phyloP scores from a whole-genome alignment of 2,888 invertebrate genomes.

The Alviniconcha strummeri region DNA sequence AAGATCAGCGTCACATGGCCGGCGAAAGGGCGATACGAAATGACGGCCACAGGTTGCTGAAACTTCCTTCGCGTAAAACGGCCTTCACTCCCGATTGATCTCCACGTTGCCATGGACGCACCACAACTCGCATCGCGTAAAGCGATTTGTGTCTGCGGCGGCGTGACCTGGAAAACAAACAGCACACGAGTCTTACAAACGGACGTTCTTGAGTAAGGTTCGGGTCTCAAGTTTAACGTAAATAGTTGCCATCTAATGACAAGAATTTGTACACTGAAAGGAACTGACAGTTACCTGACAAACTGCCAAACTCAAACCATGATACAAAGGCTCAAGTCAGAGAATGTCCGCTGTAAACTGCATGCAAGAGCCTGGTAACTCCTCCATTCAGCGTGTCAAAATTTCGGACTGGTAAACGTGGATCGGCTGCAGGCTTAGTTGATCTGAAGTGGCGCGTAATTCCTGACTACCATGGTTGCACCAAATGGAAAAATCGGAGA shows the following conservation, averaged over 20 bases:
- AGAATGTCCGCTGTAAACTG: too few relatives aligned
- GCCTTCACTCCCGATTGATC: conserved; percentile 40
- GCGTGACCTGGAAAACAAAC: neutral
- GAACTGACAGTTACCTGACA: too few relatives aligned
- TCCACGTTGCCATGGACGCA: conserved; percentile 42
- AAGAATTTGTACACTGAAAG: too few relatives aligned
- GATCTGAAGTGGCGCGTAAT: too few relatives aligned
- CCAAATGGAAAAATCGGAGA: neutral
- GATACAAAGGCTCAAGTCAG: too few relatives aligned
- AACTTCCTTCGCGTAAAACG: conserved; percentile 46
- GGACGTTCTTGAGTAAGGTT: neutral
- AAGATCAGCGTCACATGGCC: conserved; percentile 23
- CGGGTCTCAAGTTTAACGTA: neutral
- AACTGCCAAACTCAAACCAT: too few relatives aligned
- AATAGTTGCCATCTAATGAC: too few relatives aligned
- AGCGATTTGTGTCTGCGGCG: neutral
- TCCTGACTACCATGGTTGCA: neutral
- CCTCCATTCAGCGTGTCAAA: too few relatives aligned
- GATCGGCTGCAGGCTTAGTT: too few relatives aligned
- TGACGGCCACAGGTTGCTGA: conserved; percentile 45
- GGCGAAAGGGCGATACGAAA: conserved; percentile 37
- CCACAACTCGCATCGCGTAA: conserved; percentile 24
- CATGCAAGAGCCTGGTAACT: too few relatives aligned
- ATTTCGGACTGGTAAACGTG: too few relatives aligned
- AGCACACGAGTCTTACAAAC: neutral